A percentile compares a stretch with the other conserved stretches of the same genome.
These are phyloP conservation scores for Lonchura striata DNA, from an alignment of 2,113 vertebrate species.

Conservation along the genomic window DNA sequence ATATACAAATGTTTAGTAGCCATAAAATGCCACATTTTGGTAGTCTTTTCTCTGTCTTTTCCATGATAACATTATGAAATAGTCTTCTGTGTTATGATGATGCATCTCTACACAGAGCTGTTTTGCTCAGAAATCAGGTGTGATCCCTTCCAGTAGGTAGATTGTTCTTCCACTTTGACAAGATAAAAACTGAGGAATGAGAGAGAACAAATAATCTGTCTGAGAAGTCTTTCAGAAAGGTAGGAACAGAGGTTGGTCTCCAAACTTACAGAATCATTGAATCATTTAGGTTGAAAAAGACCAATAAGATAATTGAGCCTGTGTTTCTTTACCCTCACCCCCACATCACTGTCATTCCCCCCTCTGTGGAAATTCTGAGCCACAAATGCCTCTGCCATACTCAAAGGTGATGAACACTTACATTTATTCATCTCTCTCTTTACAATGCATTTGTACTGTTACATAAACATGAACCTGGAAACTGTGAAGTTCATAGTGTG, in stretches of 20 bases:
- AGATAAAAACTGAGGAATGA: not conserved
- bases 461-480: constrained; percentile 20
- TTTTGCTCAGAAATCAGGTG: not conserved
- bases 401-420: not conserved
- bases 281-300: not conserved
- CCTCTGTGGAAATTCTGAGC: not conserved
- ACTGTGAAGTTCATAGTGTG: not conserved
- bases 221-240: not conserved
- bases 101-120: accelerated
- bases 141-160: not conserved
- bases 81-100: not conserved
- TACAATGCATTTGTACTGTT: not conserved
- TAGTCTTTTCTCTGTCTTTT: not conserved
- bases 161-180: not conserved
- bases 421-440: not conserved
- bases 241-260: not conserved
- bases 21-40: not conserved
- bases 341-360: not conserved
- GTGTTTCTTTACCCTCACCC: not conserved
- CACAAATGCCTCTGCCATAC: not conserved
- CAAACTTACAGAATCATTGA: not conserved
- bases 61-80: not conserved
- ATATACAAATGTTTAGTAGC: not conserved
- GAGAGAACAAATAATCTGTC: not conserved
- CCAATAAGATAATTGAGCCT: not conserved